Evolutionary conservation across 2,888 invertebrate species (phyloP).

Genomic region (Chorisops tibialis): DNA sequence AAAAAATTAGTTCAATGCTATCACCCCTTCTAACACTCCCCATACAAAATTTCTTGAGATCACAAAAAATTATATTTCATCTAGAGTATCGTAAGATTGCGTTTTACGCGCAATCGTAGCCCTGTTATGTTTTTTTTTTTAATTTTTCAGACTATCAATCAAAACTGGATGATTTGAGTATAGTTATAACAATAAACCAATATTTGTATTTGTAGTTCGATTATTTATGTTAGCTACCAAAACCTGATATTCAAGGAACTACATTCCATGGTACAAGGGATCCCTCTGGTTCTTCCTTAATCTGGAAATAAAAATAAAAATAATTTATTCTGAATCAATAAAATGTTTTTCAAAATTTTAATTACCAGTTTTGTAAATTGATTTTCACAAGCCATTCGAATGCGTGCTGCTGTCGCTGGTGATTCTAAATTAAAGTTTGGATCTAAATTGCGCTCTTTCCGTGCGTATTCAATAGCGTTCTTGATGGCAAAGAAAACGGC

Average conservation of each 20-base stretch:
- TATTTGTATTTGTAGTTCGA: not conserved
- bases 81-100: too few species aligned
- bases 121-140: too few species aligned
- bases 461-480: conserved; percentile 77
- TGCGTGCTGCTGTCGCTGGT: conserved; percentile 84
- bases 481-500: conserved; percentile 87
- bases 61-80: too few species aligned
- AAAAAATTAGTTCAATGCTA: too few species aligned
- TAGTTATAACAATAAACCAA: not conserved
- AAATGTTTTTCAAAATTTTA: not conserved
- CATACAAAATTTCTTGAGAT: too few species aligned
- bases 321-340: conserved; percentile 23
- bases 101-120: too few species aligned
- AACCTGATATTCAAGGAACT: conserved; percentile 54
- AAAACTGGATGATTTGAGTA: too few species aligned
- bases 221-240: not conserved
- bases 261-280: conserved; percentile 44
- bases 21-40: too few species aligned
- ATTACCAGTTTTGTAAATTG: conserved; percentile 72
- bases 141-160: too few species aligned
- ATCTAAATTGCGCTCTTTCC: conserved; percentile 64
- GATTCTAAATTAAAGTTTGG: conserved; percentile 66
- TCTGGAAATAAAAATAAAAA: conserved; percentile 54
- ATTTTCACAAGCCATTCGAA: conserved; percentile 87
- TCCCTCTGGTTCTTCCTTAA: conserved; percentile 56